Conservation (phyloP, 2,888 invertebrate species). For the Rhorus exstirpatorius region DNA sequence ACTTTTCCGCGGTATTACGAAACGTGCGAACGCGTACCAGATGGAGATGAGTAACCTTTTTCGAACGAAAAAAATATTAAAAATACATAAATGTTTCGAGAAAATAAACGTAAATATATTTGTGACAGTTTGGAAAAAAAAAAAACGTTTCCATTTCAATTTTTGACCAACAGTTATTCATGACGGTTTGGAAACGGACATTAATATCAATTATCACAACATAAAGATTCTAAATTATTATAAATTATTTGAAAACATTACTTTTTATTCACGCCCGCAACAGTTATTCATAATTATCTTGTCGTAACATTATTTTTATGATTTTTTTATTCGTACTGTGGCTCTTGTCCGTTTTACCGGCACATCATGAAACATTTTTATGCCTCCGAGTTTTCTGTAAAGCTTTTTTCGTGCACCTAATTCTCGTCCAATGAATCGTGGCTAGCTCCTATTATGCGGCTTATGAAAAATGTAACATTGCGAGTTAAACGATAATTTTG, state of each 20-base stretch:
- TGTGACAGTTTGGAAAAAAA: background rate
- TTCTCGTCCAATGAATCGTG: background rate
- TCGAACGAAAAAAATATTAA: background rate
- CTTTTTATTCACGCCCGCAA: conserved; percentile 2
- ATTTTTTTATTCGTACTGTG: background rate
- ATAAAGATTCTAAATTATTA: background rate
- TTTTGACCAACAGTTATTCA: too few species aligned
- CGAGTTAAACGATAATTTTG: background rate
- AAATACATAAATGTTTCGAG: background rate
- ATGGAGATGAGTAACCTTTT: background rate
- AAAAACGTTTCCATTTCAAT: background rate
- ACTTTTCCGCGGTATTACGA: conserved; percentile 52
- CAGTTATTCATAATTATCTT: conserved; percentile 2
- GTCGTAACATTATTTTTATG: conserved; percentile 16
- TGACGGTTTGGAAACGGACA: too few species aligned
- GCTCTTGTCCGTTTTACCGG: conserved; percentile 6
- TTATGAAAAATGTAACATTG: background rate
- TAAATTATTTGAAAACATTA: background rate
- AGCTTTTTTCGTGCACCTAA: background rate
- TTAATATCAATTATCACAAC: background rate
- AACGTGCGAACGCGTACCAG: conserved; percentile 43
- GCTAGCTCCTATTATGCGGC: background rate
- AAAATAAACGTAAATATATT: background rate
- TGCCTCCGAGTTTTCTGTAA: background rate
- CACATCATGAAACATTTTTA: conserved; percentile 31